Conservation (phyloP, 2,797 vertebrate genomes). For the Poecilia picta region DNA sequence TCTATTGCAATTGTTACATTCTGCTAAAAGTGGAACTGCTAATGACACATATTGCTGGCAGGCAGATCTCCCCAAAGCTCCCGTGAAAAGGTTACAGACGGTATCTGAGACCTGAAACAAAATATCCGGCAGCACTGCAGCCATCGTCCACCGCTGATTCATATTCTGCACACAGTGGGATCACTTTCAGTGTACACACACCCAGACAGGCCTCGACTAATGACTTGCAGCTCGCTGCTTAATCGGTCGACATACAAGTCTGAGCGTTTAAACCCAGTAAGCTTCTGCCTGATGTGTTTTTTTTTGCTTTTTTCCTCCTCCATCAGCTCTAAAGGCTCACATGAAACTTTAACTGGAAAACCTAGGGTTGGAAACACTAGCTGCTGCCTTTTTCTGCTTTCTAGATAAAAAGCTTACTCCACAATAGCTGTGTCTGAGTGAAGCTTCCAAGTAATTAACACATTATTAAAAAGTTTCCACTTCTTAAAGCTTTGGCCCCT, state of each 20-base stretch:
- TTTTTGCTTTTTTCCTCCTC: constrained; percentile 23
- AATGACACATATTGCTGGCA: constrained; percentile 25
- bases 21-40: constrained; percentile 7
- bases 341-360: constrained; percentile 16
- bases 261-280: constrained; percentile 45
- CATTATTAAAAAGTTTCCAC: constrained; percentile 15
- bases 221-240: constrained; percentile 55
- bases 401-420: constrained; percentile 30
- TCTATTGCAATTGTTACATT: neutral
- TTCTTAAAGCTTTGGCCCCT: constrained; percentile 10
- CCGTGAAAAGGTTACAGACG: constrained; percentile 40
- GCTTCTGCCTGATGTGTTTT: constrained; percentile 35
- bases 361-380: constrained; percentile 14
- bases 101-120: constrained; percentile 35
- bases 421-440: constrained; percentile 26
- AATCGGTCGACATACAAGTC: constrained; percentile 55
- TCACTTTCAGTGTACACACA: constrained; percentile 49
- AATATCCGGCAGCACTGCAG: constrained; percentile 50
- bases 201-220: constrained; percentile 49
- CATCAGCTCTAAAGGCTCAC: constrained; percentile 28
- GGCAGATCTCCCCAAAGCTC: constrained; percentile 33
- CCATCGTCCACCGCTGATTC: constrained; percentile 33
- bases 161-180: constrained; percentile 54
- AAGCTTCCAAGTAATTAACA: constrained; percentile 3
- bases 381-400: constrained; percentile 24